Evolutionary conservation across 2,113 vertebrate species (phyloP).

Genomic region (Halichoeres trimaculatus): DNA sequence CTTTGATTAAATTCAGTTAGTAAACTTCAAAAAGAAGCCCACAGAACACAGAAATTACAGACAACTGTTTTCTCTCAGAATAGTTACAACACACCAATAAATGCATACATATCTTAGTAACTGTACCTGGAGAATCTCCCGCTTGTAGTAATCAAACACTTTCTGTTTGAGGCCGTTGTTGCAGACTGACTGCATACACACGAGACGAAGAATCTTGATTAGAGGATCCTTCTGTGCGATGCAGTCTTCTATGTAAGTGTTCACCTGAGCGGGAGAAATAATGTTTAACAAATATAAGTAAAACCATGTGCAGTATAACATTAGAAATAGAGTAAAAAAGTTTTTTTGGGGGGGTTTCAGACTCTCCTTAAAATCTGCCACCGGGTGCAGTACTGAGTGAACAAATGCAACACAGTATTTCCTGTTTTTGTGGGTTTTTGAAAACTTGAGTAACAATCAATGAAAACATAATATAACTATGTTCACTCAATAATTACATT

Average conservation of each 20-base stretch:
- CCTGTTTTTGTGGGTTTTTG: background rate
- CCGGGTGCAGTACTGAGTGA: background rate
- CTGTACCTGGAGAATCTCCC: slow-evolving; percentile 94
- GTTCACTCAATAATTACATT: too few relatives aligned
- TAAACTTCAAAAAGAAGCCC: background rate
- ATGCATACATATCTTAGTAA: background rate
- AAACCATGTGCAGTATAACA: background rate
- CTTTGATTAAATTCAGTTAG: background rate
- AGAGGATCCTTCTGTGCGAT: slow-evolving; percentile 94
- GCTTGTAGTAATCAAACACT: slow-evolving; percentile 94
- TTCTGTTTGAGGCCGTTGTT: slow-evolving; percentile 97
- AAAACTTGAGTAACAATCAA: background rate
- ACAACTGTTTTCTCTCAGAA: background rate
- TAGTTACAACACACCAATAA: background rate
- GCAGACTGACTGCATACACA: slow-evolving; percentile 96
- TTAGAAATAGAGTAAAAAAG: background rate
- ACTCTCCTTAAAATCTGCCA: background rate
- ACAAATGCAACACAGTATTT: background rate
- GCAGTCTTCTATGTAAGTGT: slow-evolving; percentile 94
- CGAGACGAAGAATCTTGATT: slow-evolving; percentile 92
- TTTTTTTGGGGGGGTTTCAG: background rate
- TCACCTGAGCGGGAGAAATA: slow-evolving; percentile 77
- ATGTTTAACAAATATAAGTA: background rate
- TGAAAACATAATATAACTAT: too few relatives aligned
- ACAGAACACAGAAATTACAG: background rate